A percentile compares a stretch with the other conserved stretches of the same genome.
phyloP scores from a whole-genome alignment of 2,797 vertebrate species.

The Oryzias sinensis region DNA sequence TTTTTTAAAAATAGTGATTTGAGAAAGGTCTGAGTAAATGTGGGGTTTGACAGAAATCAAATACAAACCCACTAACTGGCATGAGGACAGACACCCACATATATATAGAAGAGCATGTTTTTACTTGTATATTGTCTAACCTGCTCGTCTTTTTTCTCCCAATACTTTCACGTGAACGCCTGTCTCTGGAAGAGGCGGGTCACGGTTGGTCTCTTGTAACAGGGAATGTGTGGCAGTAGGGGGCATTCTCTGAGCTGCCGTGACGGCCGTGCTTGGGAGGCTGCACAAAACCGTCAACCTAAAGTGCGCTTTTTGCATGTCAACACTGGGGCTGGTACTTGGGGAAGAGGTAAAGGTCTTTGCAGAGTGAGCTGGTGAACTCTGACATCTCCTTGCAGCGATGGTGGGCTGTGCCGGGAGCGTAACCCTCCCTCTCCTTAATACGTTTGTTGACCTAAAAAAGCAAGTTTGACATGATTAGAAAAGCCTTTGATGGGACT shows the following conservation, averaged over 20 bases:
- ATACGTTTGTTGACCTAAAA: conserved; percentile 88
- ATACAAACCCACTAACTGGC: conserved; percentile 51
- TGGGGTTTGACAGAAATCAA: conserved; percentile 43
- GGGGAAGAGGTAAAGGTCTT: conserved; percentile 92
- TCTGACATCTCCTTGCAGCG: conserved; percentile 99
- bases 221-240: conserved; percentile 43
- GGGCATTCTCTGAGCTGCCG: conserved; percentile 18
- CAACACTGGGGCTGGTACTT: conserved; percentile 78
- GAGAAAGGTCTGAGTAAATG: conserved; percentile 40
- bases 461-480: neutral
- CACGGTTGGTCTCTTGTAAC: conserved; percentile 14
- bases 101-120: conserved; percentile 12
- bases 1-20: conserved; percentile 50
- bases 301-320: conserved; percentile 25
- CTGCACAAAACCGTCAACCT: conserved; percentile 27
- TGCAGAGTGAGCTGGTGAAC: conserved; percentile 94
- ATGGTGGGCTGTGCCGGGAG: conserved; percentile 91
- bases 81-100: conserved; percentile 38
- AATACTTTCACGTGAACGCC: conserved; percentile 4
- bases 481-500: neutral
- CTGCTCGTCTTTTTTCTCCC: conserved; percentile 15
- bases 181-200: conserved; percentile 17
- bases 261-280: conserved; percentile 10
- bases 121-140: conserved; percentile 38
- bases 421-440: conserved; percentile 92